Evolutionary conservation across 92 coral and sea anemone species (phyloP).

Genomic region (Galaxea fascicularis): DNA sequence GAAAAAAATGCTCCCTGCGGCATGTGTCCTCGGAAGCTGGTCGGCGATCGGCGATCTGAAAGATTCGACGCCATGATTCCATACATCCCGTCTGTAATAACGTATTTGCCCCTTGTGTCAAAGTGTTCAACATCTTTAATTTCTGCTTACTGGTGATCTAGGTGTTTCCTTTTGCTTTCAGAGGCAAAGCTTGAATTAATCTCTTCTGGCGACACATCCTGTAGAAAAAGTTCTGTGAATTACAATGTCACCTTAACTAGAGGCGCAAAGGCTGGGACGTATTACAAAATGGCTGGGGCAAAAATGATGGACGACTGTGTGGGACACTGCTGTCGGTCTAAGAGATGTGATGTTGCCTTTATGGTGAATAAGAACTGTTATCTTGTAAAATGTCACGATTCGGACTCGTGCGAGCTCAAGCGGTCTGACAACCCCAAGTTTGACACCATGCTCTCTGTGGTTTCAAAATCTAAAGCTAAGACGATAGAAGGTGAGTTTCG

Average conservation of each 20-base stretch:
- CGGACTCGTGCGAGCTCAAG: constrained; percentile 87
- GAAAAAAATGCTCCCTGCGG: too few relatives aligned
- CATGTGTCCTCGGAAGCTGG: too few relatives aligned
- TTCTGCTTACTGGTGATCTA: too few relatives aligned
- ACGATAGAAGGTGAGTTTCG: constrained; percentile 31
- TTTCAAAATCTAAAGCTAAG: constrained; percentile 31
- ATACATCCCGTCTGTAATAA: too few relatives aligned
- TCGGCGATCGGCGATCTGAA: too few relatives aligned
- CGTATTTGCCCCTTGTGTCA: too few relatives aligned
- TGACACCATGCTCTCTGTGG: constrained; percentile 88
- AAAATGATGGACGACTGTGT: constrained; percentile 83
- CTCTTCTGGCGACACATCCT: constrained; percentile 60
- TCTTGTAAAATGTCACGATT: constrained; percentile 81
- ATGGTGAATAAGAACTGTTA: constrained; percentile 90
- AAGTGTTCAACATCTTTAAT: too few relatives aligned
- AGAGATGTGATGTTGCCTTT: constrained; percentile 95
- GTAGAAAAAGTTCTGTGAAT: constrained; percentile 86
- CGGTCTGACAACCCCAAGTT: constrained; percentile 79
- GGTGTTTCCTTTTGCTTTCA: not conserved
- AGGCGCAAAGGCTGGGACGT: constrained; percentile 91
- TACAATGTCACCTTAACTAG: constrained; percentile 87
- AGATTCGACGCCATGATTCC: too few relatives aligned
- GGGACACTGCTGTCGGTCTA: constrained; percentile 82
- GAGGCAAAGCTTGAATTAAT: constrained; percentile 68
- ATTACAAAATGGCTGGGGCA: constrained; percentile 77